Conservation (phyloP, 2,797 vertebrate species). For the Adelosebastes latens region DNA sequence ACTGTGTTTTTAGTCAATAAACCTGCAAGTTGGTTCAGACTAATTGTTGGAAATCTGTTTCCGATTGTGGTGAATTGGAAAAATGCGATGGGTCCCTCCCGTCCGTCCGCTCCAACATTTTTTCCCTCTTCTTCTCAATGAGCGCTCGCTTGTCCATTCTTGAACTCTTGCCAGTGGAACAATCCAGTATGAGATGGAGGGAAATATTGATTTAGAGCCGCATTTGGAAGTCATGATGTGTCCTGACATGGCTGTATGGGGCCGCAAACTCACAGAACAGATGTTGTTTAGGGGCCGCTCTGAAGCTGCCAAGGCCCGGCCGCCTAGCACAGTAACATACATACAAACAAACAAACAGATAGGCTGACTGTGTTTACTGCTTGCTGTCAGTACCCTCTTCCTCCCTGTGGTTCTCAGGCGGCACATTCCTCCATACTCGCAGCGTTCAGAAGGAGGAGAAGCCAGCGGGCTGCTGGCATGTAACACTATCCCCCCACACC, state of each 20-base stretch:
- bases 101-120: constrained; percentile 49
- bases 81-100: constrained; percentile 63
- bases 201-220: constrained; percentile 80
- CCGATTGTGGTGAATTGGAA: constrained; percentile 74
- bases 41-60: constrained; percentile 76
- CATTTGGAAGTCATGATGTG: constrained; percentile 61
- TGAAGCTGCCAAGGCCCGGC: constrained; percentile 46
- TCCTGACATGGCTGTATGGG: constrained; percentile 51
- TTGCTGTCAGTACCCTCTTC: constrained; percentile 66
- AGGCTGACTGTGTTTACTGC: constrained; percentile 62
- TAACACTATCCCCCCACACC: constrained; percentile 69
- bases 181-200: constrained; percentile 69
- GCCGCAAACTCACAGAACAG: constrained; percentile 59
- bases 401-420: constrained; percentile 68
- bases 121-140: constrained; percentile 53
- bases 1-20: constrained; percentile 52
- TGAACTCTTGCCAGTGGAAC: constrained; percentile 76
- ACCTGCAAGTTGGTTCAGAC: constrained; percentile 45
- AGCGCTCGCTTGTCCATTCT: constrained; percentile 69
- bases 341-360: constrained; percentile 68
- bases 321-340: constrained; percentile 53
- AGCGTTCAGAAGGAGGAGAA: constrained; percentile 64
- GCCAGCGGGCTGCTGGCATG: constrained; percentile 70
- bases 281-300: constrained; percentile 61
- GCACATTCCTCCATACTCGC: constrained; percentile 71